phyloP scores from a whole-genome alignment of 2,797 vertebrate species.

The Alectoris magna region DNA sequence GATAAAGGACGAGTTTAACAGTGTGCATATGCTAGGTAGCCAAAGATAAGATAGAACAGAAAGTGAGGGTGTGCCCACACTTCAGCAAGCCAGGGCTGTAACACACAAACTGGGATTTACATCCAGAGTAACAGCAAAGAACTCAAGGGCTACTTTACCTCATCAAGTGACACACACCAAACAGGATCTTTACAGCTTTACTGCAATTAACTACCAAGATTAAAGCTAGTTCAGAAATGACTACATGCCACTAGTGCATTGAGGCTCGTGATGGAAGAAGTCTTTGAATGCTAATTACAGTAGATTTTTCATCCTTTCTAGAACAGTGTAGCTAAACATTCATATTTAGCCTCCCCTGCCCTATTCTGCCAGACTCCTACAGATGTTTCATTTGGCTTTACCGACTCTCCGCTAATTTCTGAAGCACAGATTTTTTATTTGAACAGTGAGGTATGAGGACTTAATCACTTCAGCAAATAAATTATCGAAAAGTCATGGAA shows the following conservation, averaged over 20 bases:
- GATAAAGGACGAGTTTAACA: background rate
- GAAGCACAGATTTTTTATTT: background rate
- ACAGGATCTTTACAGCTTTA: background rate
- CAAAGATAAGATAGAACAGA: no score
- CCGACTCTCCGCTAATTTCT: background rate
- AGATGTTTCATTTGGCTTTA: background rate
- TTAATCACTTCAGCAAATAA: no score
- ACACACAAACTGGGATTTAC: accelerated
- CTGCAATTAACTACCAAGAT: background rate
- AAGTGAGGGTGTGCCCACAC: background rate
- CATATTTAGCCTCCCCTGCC: background rate
- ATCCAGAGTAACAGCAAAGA: background rate
- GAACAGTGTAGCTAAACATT: accelerated
- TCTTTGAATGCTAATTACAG: background rate
- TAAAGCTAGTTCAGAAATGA: background rate
- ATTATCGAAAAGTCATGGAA: no score
- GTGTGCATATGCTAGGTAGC: background rate
- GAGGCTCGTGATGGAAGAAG: background rate
- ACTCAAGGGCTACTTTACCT: background rate
- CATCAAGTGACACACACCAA: accelerated
- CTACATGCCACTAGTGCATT: background rate
- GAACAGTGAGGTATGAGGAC: background rate
- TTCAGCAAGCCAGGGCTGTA: background rate
- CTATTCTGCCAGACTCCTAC: background rate
- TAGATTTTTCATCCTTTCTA: background rate